Conservation (phyloP, 64 coral and sea anemone species). For the Trachythela sp. region DNA sequence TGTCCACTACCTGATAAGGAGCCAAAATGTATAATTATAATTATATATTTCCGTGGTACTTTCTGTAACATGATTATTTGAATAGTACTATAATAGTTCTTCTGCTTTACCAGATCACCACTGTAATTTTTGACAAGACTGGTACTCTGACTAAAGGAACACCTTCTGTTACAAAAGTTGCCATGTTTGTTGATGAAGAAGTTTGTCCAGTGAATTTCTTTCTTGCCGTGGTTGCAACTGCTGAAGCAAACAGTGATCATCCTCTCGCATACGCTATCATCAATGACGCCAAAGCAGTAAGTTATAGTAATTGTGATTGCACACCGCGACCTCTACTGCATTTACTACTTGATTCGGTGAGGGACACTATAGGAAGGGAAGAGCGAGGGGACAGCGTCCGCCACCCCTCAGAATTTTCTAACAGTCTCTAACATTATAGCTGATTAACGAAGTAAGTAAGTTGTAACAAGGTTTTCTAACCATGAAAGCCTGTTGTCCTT, state of each 20-base stretch:
- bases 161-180: not conserved
- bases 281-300: not conserved
- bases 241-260: conserved; percentile 15
- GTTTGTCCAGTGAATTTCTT: not conserved
- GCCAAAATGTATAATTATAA: too few species aligned
- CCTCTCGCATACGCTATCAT: conserved; percentile 6
- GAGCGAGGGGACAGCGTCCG: too few species aligned
- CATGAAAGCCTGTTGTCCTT: too few species aligned
- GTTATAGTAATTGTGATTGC: not conserved
- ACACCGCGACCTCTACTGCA: not conserved
- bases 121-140: conserved; percentile 23
- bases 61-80: too few species aligned
- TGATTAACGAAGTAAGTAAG: too few species aligned
- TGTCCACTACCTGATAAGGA: too few species aligned
- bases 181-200: not conserved
- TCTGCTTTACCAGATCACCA: not conserved
- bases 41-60: too few species aligned
- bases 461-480: too few species aligned
- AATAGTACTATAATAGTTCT: not conserved
- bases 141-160: conserved; percentile 11
- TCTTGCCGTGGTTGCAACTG: not conserved
- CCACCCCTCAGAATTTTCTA: too few species aligned
- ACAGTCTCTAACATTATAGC: too few species aligned
- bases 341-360: not conserved
- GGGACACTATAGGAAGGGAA: too few species aligned